Base-by-base conservation (phyloP, 2,113 vertebrate species). In the Phodopus roborovskii region DNA sequence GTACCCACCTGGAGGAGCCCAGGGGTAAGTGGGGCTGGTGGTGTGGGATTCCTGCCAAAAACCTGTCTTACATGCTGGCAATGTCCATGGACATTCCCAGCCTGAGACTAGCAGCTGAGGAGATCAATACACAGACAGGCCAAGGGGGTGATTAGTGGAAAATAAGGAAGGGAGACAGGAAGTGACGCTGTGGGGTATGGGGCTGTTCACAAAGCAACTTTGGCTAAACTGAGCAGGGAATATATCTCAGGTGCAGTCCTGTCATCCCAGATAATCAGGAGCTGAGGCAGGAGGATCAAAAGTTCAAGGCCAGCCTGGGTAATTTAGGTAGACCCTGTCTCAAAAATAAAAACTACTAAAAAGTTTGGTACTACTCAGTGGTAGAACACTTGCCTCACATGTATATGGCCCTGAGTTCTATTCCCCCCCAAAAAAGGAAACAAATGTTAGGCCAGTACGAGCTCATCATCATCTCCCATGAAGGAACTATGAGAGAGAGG, bases 51-150 rank as follows among this genome's bases (percentile, higher is more conserved):
- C 71, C 74, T 42, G 11, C 58, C 48, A 56, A 26, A 16, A 16
- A 13, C 58, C 81, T 68, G 89, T 50, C 92, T 28, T 28, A 58
- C 73, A 48, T 74, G 50, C 60, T 17, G 13, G 60, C 62, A 74
- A 56, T 71, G 93, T 92, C 94, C 68, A 87, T 1, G 53, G 87
- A 88, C 71, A 84, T 39, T 93, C 88, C 95, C 95, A 94, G 87
- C 74, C 62, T 42, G 60, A 96, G 58, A 88, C 62, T 28, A 73
- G 66, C 78, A 30, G 22, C 56, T 81, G 89, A 86, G 78, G 84
- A 84, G 77, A 64, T 9, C 85, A 92, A 81, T 28, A 50, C 39
- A 9, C 7, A 62, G 77, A 33, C 0, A 17, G 84, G 33, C 48
- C 45, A n/a, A 24, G 22, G 9, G 4, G 19, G 17, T 7, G 62